These are phyloP conservation scores for Athene noctua DNA, from an alignment of 2,113 vertebrate genomes.

Conservation along the genomic window DNA sequence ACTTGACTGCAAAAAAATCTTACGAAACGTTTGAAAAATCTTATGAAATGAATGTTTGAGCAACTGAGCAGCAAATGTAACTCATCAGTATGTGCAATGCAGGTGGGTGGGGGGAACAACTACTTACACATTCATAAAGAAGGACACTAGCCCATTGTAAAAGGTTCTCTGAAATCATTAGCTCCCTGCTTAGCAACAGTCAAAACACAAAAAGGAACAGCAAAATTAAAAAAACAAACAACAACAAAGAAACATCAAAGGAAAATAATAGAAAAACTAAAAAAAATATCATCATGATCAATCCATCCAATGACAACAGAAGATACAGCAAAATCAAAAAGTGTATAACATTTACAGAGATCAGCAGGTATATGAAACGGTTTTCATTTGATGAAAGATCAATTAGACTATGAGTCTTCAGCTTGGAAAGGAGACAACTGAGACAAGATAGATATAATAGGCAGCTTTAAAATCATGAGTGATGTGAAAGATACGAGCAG, in stretches of 20 bases:
- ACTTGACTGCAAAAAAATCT: background rate
- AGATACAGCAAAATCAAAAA: background rate
- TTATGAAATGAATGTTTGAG: background rate
- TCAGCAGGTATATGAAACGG: background rate
- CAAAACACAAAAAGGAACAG: background rate
- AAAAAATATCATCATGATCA: background rate
- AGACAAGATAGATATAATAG: background rate
- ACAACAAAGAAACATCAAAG: background rate
- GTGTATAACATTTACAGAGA: background rate
- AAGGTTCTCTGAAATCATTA: background rate
- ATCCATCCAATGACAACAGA: background rate
- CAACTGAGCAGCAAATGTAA: background rate
- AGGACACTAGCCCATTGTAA: background rate
- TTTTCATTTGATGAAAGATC: background rate
- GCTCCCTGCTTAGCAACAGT: background rate
- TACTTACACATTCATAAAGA: background rate
- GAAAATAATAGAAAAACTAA: background rate
- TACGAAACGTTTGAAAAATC: background rate
- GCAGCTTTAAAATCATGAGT: background rate
- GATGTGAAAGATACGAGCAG: rapidly evolving
- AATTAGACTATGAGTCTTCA: background rate
- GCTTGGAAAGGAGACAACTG: background rate
- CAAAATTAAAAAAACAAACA: background rate
- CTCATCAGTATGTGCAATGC: background rate
- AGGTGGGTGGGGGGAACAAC: rapidly evolving